phyloP scores from a whole-genome alignment of 2,888 invertebrate genomes.

The Clistopyga incitator region DNA sequence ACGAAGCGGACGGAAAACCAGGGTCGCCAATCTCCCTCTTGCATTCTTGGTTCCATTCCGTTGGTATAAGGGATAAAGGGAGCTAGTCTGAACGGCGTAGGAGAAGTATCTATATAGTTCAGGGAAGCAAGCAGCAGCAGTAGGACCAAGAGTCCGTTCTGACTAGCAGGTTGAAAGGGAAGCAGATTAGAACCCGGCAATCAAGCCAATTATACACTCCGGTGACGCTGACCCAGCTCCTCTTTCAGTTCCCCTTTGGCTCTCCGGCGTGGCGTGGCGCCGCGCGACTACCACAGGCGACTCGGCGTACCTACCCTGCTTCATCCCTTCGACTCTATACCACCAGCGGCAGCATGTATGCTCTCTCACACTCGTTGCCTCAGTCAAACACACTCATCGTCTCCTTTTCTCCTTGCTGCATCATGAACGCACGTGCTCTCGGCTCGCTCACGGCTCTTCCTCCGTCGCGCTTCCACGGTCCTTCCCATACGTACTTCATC shows the following conservation, averaged over 20 bases:
- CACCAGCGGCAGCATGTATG: constrained; percentile 50
- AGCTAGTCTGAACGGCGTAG: constrained; percentile 33
- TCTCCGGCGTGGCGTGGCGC: constrained; percentile 54
- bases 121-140: constrained; percentile 50
- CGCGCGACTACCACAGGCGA: constrained; percentile 45
- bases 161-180: constrained; percentile 78
- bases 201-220: constrained; percentile 84
- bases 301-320: constrained; percentile 57
- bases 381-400: constrained; percentile 64
- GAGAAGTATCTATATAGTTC: constrained; percentile 8
- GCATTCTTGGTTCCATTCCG: constrained; percentile 72
- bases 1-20: constrained; percentile 69
- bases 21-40: constrained; percentile 67
- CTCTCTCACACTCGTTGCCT: constrained; percentile 41
- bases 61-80: constrained; percentile 67
- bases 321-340: constrained; percentile 71
- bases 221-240: constrained; percentile 82
- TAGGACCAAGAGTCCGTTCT: constrained; percentile 62
- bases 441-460: constrained; percentile 53
- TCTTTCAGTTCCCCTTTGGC: constrained; percentile 72
- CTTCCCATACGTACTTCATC: constrained; percentile 72
- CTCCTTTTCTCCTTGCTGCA: constrained; percentile 61
- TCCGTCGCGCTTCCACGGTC: constrained; percentile 67
- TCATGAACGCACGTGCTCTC: constrained; percentile 56
- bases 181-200: constrained; percentile 83